Evolutionary conservation across 2,888 invertebrate genomes (phyloP).

Genomic region (Colostygia pectinataria): DNA sequence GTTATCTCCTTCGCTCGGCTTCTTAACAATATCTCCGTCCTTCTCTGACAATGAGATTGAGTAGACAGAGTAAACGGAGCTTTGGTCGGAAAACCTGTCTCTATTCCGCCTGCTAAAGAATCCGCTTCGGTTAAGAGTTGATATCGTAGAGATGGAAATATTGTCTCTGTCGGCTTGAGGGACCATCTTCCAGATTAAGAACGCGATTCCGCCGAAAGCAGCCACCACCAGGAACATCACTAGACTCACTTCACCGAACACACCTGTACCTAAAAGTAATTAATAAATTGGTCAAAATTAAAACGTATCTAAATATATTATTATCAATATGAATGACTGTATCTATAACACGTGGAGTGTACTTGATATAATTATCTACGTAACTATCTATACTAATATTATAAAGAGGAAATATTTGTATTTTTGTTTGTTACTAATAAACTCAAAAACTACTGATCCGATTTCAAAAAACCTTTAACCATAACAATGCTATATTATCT

Average conservation of each 20-base stretch:
- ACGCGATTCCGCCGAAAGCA: conserved; percentile 80
- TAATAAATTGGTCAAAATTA: too few species aligned
- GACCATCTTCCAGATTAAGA: conserved; percentile 81
- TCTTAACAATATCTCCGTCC: conserved; percentile 63
- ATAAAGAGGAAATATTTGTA: too few species aligned
- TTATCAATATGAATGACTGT: too few species aligned
- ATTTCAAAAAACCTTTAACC: too few species aligned
- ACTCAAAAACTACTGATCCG: too few species aligned
- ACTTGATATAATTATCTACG: too few species aligned
- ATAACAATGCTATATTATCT: too few species aligned
- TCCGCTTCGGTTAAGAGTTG: conserved; percentile 68
- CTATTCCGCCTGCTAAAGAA: conserved; percentile 68
- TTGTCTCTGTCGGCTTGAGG: conserved; percentile 79
- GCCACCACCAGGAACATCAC: conserved; percentile 84
- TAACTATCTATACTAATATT: too few species aligned
- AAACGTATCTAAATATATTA: too few species aligned
- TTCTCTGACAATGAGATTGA: conserved; percentile 78
- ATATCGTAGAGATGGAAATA: conserved; percentile 70
- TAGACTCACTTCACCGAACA: conserved; percentile 73
- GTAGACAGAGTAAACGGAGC: conserved; percentile 78
- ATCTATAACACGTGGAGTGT: too few species aligned
- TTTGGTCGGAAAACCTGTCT: conserved; percentile 72
- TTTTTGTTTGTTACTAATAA: too few species aligned
- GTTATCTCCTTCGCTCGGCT: conserved; percentile 67
- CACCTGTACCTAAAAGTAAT: conserved; percentile 58